Percentiles rank a stretch among this genome's conserved stretches.
phyloP scores from a whole-genome alignment of 2,888 invertebrate species.

The Corbicula japonica region DNA sequence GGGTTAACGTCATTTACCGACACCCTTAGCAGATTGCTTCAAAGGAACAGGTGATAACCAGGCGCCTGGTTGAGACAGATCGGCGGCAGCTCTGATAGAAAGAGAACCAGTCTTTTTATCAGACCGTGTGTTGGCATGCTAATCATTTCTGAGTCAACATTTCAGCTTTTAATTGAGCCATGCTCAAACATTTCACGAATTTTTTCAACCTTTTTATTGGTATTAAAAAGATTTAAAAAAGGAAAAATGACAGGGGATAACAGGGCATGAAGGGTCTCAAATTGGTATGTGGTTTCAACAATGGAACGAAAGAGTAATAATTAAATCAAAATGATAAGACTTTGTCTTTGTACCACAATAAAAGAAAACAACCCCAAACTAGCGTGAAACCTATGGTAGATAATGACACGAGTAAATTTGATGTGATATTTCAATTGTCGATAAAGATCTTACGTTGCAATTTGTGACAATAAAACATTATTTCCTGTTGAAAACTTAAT shows the following conservation, averaged over 20 bases:
- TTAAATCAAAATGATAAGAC: too few species aligned
- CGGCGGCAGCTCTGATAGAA: constrained; percentile 51
- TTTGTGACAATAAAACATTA: constrained; percentile 35
- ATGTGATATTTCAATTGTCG: constrained; percentile 17
- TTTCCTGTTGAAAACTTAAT: constrained; percentile 41
- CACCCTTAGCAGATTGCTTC: constrained; percentile 62
- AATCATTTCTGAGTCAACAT: constrained; percentile 49
- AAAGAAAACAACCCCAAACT: too few species aligned
- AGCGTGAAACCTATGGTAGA: too few species aligned
- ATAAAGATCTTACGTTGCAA: constrained; percentile 22
- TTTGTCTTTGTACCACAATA: too few species aligned
- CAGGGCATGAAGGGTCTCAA: too few species aligned
- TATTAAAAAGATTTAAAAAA: too few species aligned
- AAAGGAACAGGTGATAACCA: constrained; percentile 60
- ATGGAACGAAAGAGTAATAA: too few species aligned
- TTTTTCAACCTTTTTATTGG: constrained; percentile 9
- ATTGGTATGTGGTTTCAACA: too few species aligned
- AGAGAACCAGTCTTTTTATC: constrained; percentile 28
- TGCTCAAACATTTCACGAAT: constrained; percentile 20
- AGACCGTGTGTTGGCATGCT: constrained; percentile 32
- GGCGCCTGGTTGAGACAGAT: constrained; percentile 56
- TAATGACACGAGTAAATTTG: constrained; percentile 27
- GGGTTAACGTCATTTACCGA: constrained; percentile 52
- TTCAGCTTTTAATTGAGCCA: constrained; percentile 25
- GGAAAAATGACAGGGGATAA: too few species aligned